Conservation (phyloP, 2,113 vertebrate species). For the Tapirus terrestris region DNA sequence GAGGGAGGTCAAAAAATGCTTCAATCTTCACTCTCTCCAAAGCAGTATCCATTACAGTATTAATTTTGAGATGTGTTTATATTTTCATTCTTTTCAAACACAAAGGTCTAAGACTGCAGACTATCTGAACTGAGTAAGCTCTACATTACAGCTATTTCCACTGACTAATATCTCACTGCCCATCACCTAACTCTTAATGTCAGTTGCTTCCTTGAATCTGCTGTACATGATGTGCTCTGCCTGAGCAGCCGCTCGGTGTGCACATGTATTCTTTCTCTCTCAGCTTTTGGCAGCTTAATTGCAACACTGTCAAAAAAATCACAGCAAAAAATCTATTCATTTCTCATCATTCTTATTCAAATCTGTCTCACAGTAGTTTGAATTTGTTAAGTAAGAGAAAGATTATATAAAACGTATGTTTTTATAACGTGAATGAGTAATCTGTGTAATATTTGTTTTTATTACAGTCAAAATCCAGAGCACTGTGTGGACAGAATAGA, state of each 20-base stretch:
- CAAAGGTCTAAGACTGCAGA: slow-evolving; percentile 8
- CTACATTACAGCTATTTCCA: slow-evolving; percentile 72
- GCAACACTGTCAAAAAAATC: slow-evolving; percentile 80
- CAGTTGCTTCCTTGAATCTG: slow-evolving; percentile 81
- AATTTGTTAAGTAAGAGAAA: slow-evolving; percentile 34
- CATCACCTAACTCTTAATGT: slow-evolving; percentile 75
- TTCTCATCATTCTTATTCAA: slow-evolving; percentile 71
- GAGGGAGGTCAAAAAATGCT: not conserved
- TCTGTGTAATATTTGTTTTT: slow-evolving; percentile 17
- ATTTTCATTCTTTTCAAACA: slow-evolving; percentile 1
- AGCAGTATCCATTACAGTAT: not conserved
- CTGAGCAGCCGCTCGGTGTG: slow-evolving; percentile 72
- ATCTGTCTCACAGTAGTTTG: slow-evolving; percentile 50
- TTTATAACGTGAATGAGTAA: slow-evolving; percentile 17
- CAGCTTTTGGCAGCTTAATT: slow-evolving; percentile 84
- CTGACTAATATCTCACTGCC: slow-evolving; percentile 76
- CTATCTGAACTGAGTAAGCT: slow-evolving; percentile 19
- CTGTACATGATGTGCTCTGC: slow-evolving; percentile 75
- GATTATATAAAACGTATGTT: slow-evolving; percentile 25
- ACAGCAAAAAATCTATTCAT: slow-evolving; percentile 78
- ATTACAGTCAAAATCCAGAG: not conserved
- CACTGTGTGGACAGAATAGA: not conserved
- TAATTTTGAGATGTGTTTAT: not conserved
- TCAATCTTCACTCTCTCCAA: not conserved
- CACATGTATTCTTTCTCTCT: slow-evolving; percentile 37